Percentiles rank a stretch among this genome's conserved stretches.
Conservation (phyloP, 92 coral and sea anemone genomes). For the Phymanthus crucifer region DNA sequence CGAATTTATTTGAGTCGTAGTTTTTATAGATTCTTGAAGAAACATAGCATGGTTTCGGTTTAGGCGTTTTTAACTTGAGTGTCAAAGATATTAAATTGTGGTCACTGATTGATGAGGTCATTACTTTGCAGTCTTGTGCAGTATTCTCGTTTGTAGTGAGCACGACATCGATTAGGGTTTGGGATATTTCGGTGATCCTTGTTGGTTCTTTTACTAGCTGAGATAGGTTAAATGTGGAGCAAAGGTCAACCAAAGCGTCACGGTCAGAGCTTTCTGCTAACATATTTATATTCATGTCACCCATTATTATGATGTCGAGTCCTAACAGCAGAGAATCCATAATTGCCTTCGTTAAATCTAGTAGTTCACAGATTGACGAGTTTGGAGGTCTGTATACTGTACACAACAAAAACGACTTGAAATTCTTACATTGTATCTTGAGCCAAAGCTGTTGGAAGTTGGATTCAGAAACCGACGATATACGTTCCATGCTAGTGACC, state of each 20-base stretch:
- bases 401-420: conserved; percentile 47
- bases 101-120: conserved; percentile 27
- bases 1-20: conserved; percentile 30
- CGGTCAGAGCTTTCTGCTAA: conserved; percentile 19
- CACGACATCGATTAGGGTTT: conserved; percentile 19
- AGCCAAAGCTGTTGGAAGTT: conserved; percentile 59
- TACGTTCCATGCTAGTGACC: conserved; percentile 24
- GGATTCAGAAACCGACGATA: conserved; percentile 37
- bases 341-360: not conserved
- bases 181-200: conserved; percentile 47
- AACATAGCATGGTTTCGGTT: conserved; percentile 32
- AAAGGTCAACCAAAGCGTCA: conserved; percentile 18
- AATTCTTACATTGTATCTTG: conserved; percentile 39
- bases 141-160: not conserved
- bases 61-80: conserved; percentile 48
- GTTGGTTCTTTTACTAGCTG: conserved; percentile 54
- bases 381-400: conserved; percentile 45
- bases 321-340: conserved; percentile 43
- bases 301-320: conserved; percentile 38
- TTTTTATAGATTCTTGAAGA: conserved; percentile 49
- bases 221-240: conserved; percentile 37
- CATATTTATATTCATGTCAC: conserved; percentile 50
- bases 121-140: conserved; percentile 19
- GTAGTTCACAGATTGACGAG: not conserved
- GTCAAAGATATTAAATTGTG: conserved; percentile 50